phyloP scores from a whole-genome alignment of 2,888 invertebrate species.

The Nebria salina region DNA sequence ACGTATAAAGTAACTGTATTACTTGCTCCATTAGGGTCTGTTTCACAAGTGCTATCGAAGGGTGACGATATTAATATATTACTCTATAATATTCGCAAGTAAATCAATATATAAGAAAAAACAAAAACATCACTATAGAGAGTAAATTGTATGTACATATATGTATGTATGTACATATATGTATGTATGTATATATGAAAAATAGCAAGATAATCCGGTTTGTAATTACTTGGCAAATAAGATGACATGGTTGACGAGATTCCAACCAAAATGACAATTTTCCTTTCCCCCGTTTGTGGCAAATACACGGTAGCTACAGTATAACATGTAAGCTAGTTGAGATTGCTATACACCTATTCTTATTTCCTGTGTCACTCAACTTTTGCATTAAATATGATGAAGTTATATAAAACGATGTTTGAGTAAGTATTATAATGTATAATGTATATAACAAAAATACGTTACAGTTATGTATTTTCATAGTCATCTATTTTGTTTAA shows the following conservation, averaged over 20 bases:
- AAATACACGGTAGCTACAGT: slow-evolving; percentile 14
- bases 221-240: slow-evolving; percentile 43
- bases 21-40: neutral
- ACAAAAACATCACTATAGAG: too few relatives aligned
- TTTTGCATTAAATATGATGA: neutral
- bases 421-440: neutral
- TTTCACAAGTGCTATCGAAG: too few relatives aligned
- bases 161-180: neutral
- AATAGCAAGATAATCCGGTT: slow-evolving; percentile 38
- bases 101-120: too few relatives aligned
- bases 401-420: neutral
- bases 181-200: slow-evolving; percentile 15
- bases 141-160: too few relatives aligned
- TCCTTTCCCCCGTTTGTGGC: slow-evolving; percentile 23
- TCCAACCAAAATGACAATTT: slow-evolving; percentile 43
- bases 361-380: slow-evolving; percentile 45
- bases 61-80: too few relatives aligned
- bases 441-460: neutral
- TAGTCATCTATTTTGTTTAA: neutral
- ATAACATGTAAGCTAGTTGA: neutral
- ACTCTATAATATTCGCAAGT: too few relatives aligned
- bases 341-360: slow-evolving; percentile 33
- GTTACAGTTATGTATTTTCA: neutral
- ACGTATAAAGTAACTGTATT: slow-evolving; percentile 8
- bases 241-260: slow-evolving; percentile 27